phyloP scores from a whole-genome alignment of 2,888 invertebrate species.

The Temnothorax unifasciatus region DNA sequence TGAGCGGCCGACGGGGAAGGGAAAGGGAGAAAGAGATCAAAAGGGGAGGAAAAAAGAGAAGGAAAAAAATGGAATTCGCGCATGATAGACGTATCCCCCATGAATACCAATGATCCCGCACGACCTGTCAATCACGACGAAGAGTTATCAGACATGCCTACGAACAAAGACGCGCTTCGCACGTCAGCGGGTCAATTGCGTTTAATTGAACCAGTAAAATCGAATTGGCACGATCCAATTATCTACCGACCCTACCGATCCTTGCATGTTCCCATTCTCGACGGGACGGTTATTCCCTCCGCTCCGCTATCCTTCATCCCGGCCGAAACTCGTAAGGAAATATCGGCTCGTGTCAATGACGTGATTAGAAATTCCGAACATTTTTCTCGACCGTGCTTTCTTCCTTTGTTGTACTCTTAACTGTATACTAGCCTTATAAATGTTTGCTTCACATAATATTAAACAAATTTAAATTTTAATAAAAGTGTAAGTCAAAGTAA shows the following conservation, averaged over 20 bases:
- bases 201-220: conserved; percentile 79
- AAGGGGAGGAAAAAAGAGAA: neutral
- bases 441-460: neutral
- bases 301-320: conserved; percentile 5
- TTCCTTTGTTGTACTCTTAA: neutral
- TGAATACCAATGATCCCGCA: conserved; percentile 54
- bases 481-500: neutral
- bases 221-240: conserved; percentile 83
- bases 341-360: neutral
- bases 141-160: conserved; percentile 71
- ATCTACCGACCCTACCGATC: conserved; percentile 64
- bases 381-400: neutral
- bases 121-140: conserved; percentile 72
- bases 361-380: neutral
- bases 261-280: conserved; percentile 48
- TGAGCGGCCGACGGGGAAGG: conserved; percentile 13
- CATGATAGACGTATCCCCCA: conserved; percentile 51
- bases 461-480: neutral
- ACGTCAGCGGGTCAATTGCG: conserved; percentile 81
- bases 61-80: conserved; percentile 44
- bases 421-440: neutral
- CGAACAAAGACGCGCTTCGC: conserved; percentile 72
- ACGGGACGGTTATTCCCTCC: conserved; percentile 26
- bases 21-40: neutral
- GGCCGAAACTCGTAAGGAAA: conserved; percentile 26